A percentile compares a stretch with the other conserved stretches of the same genome.
Evolutionary conservation across 2,797 vertebrate species (phyloP).

Genomic region (Anas georgica): DNA sequence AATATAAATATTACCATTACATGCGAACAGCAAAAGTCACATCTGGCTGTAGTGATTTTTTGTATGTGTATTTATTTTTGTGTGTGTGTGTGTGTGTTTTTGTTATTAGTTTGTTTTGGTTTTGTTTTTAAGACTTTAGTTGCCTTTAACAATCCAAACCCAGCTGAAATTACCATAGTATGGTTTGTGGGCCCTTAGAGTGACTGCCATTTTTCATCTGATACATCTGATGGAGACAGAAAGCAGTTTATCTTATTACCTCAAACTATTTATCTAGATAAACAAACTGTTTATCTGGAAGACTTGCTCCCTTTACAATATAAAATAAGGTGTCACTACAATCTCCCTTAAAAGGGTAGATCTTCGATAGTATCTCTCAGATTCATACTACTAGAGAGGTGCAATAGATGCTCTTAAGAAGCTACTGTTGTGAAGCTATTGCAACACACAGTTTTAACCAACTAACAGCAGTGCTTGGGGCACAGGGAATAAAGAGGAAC

Average conservation of each 20-base stretch:
- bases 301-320: background rate
- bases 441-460: background rate
- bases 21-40: background rate
- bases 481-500: background rate
- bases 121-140: background rate
- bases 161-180: background rate
- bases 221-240: background rate
- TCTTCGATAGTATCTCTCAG: background rate
- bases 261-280: background rate
- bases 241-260: background rate
- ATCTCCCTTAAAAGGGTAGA: background rate
- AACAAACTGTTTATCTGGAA: background rate
- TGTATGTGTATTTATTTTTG: too few relatives aligned
- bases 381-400: background rate
- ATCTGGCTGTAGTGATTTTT: background rate
- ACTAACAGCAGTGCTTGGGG: background rate
- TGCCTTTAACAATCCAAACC: background rate
- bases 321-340: background rate
- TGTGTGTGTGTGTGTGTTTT: too few relatives aligned
- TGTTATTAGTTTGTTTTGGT: background rate
- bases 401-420: background rate
- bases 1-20: background rate
- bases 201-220: background rate
- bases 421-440: background rate
- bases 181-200: background rate